These are phyloP conservation scores for Tolmerus cingulatus DNA, from an alignment of 2,888 invertebrate species.

Conservation along the genomic window DNA sequence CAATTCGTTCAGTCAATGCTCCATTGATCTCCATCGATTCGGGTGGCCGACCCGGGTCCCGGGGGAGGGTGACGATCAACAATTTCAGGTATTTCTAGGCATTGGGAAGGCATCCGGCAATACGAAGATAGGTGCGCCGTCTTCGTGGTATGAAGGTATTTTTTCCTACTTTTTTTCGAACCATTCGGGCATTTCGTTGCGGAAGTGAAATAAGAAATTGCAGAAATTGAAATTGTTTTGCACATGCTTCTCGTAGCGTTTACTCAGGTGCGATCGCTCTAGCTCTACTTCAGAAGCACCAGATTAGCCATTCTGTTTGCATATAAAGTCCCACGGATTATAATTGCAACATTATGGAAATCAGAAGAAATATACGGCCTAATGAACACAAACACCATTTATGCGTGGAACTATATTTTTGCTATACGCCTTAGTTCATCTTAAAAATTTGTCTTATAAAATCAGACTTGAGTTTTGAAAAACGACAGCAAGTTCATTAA, in stretches of 20 bases:
- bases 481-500: too few relatives aligned
- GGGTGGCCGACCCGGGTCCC: neutral
- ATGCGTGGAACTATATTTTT: too few relatives aligned
- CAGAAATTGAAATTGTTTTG: neutral
- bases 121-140: neutral
- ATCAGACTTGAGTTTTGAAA: too few relatives aligned
- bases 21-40: neutral
- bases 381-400: neutral
- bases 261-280: neutral
- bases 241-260: neutral
- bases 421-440: too few relatives aligned
- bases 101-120: neutral
- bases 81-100: neutral
- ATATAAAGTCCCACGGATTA: neutral
- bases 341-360: neutral
- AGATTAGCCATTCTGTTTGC: neutral
- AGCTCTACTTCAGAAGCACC: neutral
- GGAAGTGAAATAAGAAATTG: neutral
- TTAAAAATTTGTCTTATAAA: too few relatives aligned
- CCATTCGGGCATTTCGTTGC: neutral
- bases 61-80: neutral
- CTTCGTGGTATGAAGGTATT: neutral
- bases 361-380: neutral
- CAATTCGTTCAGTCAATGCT: neutral
- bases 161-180: neutral